A percentile compares a stretch with the other conserved stretches of the same genome.
Evolutionary conservation across 1,140 invertebrate species (phyloP).

Genomic region (Probaryconus sp.): DNA sequence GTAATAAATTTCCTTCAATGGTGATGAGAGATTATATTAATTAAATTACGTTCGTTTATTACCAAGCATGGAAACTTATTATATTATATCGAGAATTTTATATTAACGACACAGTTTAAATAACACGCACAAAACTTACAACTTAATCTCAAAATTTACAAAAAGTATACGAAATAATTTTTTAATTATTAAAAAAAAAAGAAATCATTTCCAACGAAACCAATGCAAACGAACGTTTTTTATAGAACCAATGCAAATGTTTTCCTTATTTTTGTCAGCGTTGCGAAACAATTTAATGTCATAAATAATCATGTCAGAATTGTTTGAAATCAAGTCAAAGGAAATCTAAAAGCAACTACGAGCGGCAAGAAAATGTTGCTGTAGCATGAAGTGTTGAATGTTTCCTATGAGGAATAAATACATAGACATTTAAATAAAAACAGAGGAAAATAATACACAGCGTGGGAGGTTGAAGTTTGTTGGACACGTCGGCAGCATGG

Average conservation of each 20-base stretch:
- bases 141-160: too few species aligned
- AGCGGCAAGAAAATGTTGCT: not conserved
- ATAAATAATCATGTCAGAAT: too few species aligned
- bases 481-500: conserved; percentile 16
- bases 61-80: conserved; percentile 1
- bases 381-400: not conserved
- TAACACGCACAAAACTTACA: too few species aligned
- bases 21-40: conserved; percentile 30
- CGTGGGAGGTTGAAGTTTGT: conserved; percentile 15
- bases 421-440: conserved; percentile 17
- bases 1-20: conserved; percentile 35
- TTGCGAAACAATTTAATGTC: too few species aligned
- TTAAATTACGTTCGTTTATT: conserved; percentile 20
- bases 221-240: too few species aligned
- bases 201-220: too few species aligned
- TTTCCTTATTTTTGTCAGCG: too few species aligned
- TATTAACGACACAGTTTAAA: too few species aligned
- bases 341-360: not conserved
- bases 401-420: conserved; percentile 13
- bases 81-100: conserved; percentile 7
- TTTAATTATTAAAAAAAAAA: too few species aligned
- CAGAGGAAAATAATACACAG: conserved; percentile 11
- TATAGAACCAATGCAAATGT: too few species aligned
- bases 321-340: too few species aligned
- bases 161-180: too few species aligned